Base-by-base conservation (phyloP, 92 coral and sea anemone species). In the Micromussa lordhowensis region DNA sequence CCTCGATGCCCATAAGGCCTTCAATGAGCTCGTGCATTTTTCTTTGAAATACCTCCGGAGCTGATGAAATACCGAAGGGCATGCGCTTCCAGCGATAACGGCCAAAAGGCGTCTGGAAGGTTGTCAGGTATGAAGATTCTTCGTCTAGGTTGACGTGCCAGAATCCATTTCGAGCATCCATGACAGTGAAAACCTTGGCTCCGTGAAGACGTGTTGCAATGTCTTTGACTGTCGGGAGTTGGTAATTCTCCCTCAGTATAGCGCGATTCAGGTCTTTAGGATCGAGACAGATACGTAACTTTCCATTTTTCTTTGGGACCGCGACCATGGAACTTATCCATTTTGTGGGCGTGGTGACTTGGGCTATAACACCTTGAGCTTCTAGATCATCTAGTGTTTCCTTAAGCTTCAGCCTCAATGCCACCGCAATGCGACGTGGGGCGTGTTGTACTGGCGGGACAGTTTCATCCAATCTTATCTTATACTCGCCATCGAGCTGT, bases 61-160 rank as follows among this genome's bases (percentile, higher is more conserved):
- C 82, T 57, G 82, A 79, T 5, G 66, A 77, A 21, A 77, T 79
- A 12, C 69, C 82, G 30, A 79, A 79, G 3, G 48, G 82, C 69
- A 79, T 79, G 51, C 71, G 82, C 68, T 38, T 78, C 68, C 82
- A 78, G 28, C 68, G 66, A 13, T 78, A 51, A 14, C 82, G 40
- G 32, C 82, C 81, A 77, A 51, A 77, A 10, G 81, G 81, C 18
- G 49, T 78, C 24, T 78, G 82, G 13, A 78, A 78, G 49, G 82
- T 78, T 36, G 90, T 90, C 13, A 79, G 86, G 34, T 54, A 59
- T 74, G 74, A 63, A 5, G 72, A 80, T 81, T 80, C 76, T 10
- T 87, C 90, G 28, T 79, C 85, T 26, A 79, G 70, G 40, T 44
- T 77, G 30, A 90, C 88, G 35, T 91, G 93, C 93, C 85, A 91